Base-by-base conservation (phyloP, 2,797 vertebrate genomes). In the Spinus pinus region DNA sequence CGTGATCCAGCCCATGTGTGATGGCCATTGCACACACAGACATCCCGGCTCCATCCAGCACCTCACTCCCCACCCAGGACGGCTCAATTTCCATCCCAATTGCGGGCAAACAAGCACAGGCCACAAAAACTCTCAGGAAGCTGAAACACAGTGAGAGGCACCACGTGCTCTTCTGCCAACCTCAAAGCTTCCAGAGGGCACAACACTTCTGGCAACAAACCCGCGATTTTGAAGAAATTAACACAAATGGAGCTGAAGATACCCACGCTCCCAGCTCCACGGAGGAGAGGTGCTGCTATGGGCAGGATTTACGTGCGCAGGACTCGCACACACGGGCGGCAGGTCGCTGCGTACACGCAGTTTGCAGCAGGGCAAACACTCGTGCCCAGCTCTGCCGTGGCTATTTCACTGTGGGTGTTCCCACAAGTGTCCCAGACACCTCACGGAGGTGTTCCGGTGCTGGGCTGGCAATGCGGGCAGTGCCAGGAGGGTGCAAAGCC, bases 221-320 rank as follows among this genome's bases (percentile, higher is more conserved):
- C 8, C 62, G 2, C 19, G 46, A 44, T 53, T 24, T 53, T 1
- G 7, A 35, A 49, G 60, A 46, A 58, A 81, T 23, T 7, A 5
- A 18, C 1, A n/a, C 27, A 33, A 44, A 20, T 0, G 0, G 35
- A 28, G 44, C 49, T 13, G 13, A 9, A 10, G 18, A 39, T 12
- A 10, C 2, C 9, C 79, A 24, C 20, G 8, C 7, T n/a, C 35
- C 23, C 51, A 50, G 15, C 10, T 8, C 8, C 51, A 13, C 3
- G 42, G 1, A 10, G 35, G 22, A 31, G 15, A n/a, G 35, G 47
- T 5, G 54, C 58, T 3, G 58, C 30, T 5, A 2, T 8, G 16
- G 5, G 4, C 5, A 2, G 53, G 22, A 5, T 28, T 39, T 28
- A 2, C 0, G 1, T 0, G 4, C 7, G 0, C 69, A 11, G 57